Percentiles rank a stretch among this genome's conserved stretches.
phyloP scores from a whole-genome alignment of 2,888 invertebrate species.

The Muscina levida region DNA sequence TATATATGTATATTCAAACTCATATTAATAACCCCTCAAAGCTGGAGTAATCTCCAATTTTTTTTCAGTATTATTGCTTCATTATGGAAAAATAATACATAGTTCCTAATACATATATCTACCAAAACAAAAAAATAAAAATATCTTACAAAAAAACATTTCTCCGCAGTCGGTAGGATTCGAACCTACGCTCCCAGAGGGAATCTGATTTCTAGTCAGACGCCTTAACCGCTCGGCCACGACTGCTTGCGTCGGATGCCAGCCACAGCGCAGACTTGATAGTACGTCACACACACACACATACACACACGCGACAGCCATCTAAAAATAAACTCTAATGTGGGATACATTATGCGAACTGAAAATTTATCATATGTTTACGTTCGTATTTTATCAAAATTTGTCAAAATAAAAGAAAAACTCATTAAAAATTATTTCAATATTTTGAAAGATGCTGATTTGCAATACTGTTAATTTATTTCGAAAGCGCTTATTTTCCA shows the following conservation, averaged over 20 bases:
- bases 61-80: no score
- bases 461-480: not conserved
- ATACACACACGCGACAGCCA: no score
- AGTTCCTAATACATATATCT: no score
- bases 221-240: constrained; percentile 81
- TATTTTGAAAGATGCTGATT: not conserved
- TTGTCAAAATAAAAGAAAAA: constrained; percentile 37
- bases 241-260: constrained; percentile 71
- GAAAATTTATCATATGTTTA: constrained; percentile 10
- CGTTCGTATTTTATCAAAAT: constrained; percentile 36
- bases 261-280: no score
- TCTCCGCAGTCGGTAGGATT: constrained; percentile 80
- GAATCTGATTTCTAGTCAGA: constrained; percentile 80
- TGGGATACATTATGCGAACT: not conserved
- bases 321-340: no score
- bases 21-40: no score
- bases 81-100: no score
- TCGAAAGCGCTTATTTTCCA: no score
- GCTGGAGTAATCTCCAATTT: no score
- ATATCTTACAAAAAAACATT: not conserved
- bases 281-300: not conserved
- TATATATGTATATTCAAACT: no score
- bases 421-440: constrained; percentile 21
- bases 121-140: not conserved
- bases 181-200: constrained; percentile 80